Base-by-base conservation (phyloP, 1,140 invertebrate genomes). In the Melipona quadrifasciata region DNA sequence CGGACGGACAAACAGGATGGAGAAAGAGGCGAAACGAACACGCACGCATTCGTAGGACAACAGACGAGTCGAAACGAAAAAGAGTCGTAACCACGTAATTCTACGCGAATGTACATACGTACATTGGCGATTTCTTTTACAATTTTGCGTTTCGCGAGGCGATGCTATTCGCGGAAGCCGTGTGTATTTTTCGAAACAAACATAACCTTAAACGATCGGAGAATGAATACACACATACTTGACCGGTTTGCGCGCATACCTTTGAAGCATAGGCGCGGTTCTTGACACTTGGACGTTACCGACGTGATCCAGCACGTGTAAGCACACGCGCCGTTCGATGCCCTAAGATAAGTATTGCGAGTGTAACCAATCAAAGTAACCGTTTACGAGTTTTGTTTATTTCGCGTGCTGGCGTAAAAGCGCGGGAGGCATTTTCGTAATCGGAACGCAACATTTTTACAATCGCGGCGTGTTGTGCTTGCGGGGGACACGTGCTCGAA, bases 1-100 rank as follows among this genome's bases (percentile, higher is more conserved):
- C 21, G 65, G 31, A 39, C 17, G 61, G 57, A 39, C 39, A 71
- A 11, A 39, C 17, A 19, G 31, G 14, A 67, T 55, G n/a, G 53
- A 73, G 34, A 61, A 21, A 34, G 31, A 47, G 64, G 53, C 16
- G 53, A 34, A n/a, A 51, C 16, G 51, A 53, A 39, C 70, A 72
- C 58, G 67, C 70, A 72, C 58, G 67, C 55, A 73, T 11, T 68
- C 31, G 80, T 55, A 73, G 75, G 80, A 87, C 74, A 70, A 81
- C 78, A 80, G n/a, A 19, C 85, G 68, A 82, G 74, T 87, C 74
- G 80, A 81, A 58, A 87, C 53, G 55, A 74, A 84, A 84, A 76
- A 27, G n/a, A n/a, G n/a, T 34, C 61, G 75, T 79, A 79, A 53
- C 83, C 83, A 65, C 39, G 74, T 57, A 80, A 72, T 77, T 82